Conservation (phyloP, 2,797 vertebrate genomes). For the Aulostomus chinensis region DNA sequence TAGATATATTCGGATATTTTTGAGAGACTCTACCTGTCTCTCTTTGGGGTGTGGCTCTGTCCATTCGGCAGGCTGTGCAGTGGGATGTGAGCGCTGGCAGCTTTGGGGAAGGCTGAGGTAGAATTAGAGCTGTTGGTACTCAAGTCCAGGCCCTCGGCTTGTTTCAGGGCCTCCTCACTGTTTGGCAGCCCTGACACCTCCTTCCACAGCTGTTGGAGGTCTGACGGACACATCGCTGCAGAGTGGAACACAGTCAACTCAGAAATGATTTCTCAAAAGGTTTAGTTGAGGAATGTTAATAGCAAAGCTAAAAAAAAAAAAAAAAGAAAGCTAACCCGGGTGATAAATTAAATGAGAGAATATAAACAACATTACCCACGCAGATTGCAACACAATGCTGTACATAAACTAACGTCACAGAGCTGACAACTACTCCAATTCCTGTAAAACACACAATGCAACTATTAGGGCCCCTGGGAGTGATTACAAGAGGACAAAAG, state of each 20-base stretch:
- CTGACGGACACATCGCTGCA: slow-evolving; percentile 94
- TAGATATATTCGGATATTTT: not conserved
- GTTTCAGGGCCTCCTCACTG: slow-evolving; percentile 92
- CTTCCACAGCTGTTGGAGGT: slow-evolving; percentile 98
- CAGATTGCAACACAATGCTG: not conserved
- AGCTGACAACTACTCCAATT: slow-evolving; percentile 9
- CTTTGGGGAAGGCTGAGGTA: slow-evolving; percentile 98
- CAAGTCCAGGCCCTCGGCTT: slow-evolving; percentile 94
- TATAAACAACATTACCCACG: too few species aligned
- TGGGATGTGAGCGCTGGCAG: slow-evolving; percentile 92
- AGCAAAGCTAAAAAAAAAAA: slow-evolving; percentile 8
- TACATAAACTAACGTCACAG: slow-evolving; percentile 14
- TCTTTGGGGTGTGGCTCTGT: slow-evolving; percentile 96
- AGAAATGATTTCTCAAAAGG: not conserved
- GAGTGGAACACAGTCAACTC: not conserved
- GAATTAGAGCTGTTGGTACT: slow-evolving; percentile 95
- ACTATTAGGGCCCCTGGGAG: slow-evolving; percentile 4
- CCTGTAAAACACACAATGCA: slow-evolving; percentile 21
- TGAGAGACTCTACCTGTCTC: slow-evolving; percentile 97
- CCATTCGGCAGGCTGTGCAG: slow-evolving; percentile 95
- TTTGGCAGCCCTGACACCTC: slow-evolving; percentile 90
- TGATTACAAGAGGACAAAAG: slow-evolving; percentile 31
- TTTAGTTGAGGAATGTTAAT: not conserved
- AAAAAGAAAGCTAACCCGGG: not conserved
- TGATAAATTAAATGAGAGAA: slow-evolving; percentile 5